A percentile compares a stretch with the other conserved stretches of the same genome.
Evolutionary conservation across 2,113 vertebrate genomes (phyloP).

Genomic region (Microcebus jonahi): DNA sequence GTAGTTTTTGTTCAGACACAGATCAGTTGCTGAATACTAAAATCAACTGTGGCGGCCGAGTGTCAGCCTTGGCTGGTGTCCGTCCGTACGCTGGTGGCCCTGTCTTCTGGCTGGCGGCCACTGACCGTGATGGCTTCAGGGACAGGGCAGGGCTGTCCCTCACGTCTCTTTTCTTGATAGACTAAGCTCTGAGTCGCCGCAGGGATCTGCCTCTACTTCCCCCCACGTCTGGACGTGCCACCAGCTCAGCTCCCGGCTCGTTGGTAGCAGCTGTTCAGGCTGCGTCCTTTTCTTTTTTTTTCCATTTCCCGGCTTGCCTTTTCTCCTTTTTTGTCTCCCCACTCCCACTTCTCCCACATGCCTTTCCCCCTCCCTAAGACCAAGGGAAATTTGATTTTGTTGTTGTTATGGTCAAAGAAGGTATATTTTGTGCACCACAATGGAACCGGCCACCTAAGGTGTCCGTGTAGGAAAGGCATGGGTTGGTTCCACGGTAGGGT

Average conservation of each 20-base stretch:
- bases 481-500: not conserved
- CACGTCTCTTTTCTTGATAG: not conserved
- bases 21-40: not conserved
- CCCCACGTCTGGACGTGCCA: not conserved
- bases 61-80: not conserved
- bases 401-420: not conserved
- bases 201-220: not conserved
- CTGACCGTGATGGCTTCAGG: not conserved
- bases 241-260: not conserved
- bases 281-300: not conserved
- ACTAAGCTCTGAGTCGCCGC: not conserved
- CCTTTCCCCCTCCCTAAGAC: not conserved
- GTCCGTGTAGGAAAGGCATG: not conserved
- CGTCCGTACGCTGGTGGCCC: not conserved
- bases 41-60: not conserved
- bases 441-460: not conserved
- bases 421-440: not conserved
- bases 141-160: not conserved
- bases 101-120: not conserved
- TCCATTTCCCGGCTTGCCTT: not conserved
- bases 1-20: not conserved
- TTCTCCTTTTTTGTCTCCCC: not conserved
- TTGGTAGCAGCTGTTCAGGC: not conserved
- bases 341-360: not conserved
- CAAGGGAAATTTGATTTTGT: not conserved